Conservation (phyloP, 64 coral and sea anemone genomes). For the Actinia tenebrosa region DNA sequence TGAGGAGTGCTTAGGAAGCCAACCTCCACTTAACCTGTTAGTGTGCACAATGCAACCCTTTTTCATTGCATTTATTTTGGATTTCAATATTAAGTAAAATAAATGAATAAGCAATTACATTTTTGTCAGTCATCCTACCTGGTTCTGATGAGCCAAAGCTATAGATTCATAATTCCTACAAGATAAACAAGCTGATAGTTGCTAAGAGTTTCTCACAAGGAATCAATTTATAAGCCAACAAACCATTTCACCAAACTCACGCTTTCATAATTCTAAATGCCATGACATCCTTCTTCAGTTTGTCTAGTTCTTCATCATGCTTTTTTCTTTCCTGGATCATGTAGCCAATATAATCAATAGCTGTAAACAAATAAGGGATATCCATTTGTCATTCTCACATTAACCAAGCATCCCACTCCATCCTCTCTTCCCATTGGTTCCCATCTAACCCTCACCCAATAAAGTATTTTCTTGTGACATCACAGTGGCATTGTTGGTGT, state of each 20-base stretch:
- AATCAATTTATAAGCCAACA: not conserved
- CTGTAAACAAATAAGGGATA: constrained; percentile 30
- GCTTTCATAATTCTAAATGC: constrained; percentile 98
- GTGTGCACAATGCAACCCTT: too few species aligned
- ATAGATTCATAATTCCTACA: constrained; percentile 95
- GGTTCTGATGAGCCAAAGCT: constrained; percentile 85
- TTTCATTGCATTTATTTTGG: too few species aligned
- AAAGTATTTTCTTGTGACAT: too few species aligned
- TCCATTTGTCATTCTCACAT: too few species aligned
- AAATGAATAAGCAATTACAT: too few species aligned
- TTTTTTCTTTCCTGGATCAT: constrained; percentile 87
- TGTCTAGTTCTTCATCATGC: constrained; percentile 88
- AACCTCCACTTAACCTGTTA: too few species aligned
- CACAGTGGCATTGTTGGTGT: too few species aligned
- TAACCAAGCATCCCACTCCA: too few species aligned
- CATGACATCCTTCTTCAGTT: constrained; percentile 88
- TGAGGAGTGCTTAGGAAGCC: too few species aligned
- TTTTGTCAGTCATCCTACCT: constrained; percentile 27
- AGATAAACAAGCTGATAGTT: constrained; percentile 1
- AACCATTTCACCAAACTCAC: constrained; percentile 42
- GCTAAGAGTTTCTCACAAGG: not conserved
- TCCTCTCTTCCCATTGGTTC: too few species aligned
- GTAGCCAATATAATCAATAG: constrained; percentile 83
- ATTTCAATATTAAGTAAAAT: too few species aligned
- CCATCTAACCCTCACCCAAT: too few species aligned